Conservation (phyloP, 2,888 invertebrate species). For the Drosophila anomalipes region DNA sequence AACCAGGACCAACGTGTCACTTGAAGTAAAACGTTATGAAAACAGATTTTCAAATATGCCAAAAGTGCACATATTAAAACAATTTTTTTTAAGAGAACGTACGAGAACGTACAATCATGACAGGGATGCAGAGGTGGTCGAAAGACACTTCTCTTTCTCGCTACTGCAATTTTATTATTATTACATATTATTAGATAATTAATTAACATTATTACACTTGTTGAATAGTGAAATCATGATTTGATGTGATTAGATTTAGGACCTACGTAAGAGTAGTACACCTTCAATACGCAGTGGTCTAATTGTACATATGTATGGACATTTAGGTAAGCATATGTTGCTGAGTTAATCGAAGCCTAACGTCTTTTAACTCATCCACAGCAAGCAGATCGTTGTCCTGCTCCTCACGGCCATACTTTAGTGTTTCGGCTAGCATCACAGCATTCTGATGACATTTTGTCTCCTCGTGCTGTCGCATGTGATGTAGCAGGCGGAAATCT, state of each 20-base stretch:
- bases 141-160: background rate
- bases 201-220: background rate
- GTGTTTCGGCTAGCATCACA: conserved; percentile 65
- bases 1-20: background rate
- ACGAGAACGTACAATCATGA: background rate
- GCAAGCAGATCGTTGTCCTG: conserved; percentile 53
- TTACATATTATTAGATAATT: background rate
- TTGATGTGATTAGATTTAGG: conserved; percentile 11
- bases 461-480: conserved; percentile 83
- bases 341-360: conserved; percentile 34
- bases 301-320: conserved; percentile 1
- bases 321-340: conserved; percentile 37
- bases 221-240: background rate
- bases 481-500: conserved; percentile 83
- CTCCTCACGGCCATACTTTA: conserved; percentile 52
- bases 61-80: too few relatives aligned
- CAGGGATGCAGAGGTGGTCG: background rate
- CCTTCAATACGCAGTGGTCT: conserved; percentile 12
- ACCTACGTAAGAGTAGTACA: conserved; percentile 24
- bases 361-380: conserved; percentile 50
- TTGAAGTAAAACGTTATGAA: background rate
- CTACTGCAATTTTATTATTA: background rate
- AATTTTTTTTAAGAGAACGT: too few relatives aligned
- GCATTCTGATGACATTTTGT: conserved; percentile 83
- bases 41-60: background rate